Percentiles rank a stretch among this genome's conserved stretches.
Conservation (phyloP, 2,797 vertebrate genomes). For the Sus cebifrons region DNA sequence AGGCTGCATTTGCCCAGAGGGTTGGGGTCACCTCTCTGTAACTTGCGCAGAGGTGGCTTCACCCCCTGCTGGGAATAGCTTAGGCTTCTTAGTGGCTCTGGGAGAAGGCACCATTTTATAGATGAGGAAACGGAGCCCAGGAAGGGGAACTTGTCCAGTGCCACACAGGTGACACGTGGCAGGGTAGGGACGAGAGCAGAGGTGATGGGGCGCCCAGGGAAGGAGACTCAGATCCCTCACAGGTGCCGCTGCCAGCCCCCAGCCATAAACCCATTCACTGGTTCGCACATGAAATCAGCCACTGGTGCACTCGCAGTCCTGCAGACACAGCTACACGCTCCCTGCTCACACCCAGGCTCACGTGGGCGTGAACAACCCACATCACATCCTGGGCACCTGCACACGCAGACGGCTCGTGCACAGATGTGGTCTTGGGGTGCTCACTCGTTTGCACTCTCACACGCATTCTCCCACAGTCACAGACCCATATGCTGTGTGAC, state of each 20-base stretch:
- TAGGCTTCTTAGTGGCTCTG: not conserved
- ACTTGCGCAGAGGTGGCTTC: not conserved
- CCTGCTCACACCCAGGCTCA: not conserved
- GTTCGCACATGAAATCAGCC: not conserved
- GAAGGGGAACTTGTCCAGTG: not conserved
- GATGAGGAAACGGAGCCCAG: not conserved
- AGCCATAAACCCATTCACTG: not conserved
- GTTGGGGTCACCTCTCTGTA: not conserved
- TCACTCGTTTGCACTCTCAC: not conserved
- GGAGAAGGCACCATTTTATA: not conserved
- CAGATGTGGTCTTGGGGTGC: not conserved
- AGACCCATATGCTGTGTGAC: conserved; percentile 15
- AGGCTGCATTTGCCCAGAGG: not conserved
- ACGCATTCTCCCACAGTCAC: not conserved
- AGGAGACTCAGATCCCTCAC: not conserved
- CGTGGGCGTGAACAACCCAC: accelerated
- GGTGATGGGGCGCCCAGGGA: not conserved
- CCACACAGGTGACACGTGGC: not conserved
- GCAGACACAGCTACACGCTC: not conserved
- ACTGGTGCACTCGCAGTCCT: not conserved
- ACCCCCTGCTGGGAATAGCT: not conserved
- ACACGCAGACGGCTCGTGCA: not conserved
- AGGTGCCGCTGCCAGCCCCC: not conserved
- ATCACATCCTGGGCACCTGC: not conserved
- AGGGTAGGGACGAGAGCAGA: not conserved